Base-by-base conservation (phyloP, 2,113 vertebrate species). In the Dryoscopus gambensis region DNA sequence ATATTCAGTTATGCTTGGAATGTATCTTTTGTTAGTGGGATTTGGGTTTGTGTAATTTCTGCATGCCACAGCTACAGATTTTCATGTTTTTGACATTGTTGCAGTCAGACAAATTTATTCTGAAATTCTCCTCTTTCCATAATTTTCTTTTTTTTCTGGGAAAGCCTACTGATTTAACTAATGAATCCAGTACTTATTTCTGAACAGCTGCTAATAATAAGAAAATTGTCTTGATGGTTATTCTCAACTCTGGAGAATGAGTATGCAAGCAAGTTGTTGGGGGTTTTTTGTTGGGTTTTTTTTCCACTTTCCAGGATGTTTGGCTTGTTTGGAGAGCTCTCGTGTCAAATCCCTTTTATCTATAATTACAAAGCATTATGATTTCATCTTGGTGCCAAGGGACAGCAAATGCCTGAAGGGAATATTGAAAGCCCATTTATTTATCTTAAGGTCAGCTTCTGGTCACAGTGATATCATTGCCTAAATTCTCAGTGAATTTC, bases 201-300 rank as follows among this genome's bases (percentile, higher is more conserved):
- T 94, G 69, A 95, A 87, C 91, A 96, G 81, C 87, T 94, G 91
- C 70, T 95, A 97, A 96, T 95, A 94, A 94, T 46, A 94, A 92
- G 84, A 96, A 96, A 94, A 94, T 93, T 94, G 81, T 96, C 74
- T 85, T 73, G 56, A 71, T 96, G 80, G 60, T 92, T 96, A 57
- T 93, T 90, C 92, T 97, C 0, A 0, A 93, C 35, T 67, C 52
- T 71, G 47, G 62, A 92, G 94, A 87, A 94, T 39, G 73, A 95
- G 53, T 39, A 68, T 55, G 52, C 56, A 84, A 84, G 73, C 68
- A 87, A 96, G 67, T 84, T 86, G 23, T 71, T 88, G 46, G 30
- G 53, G 11, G 2, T 17, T 31, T 74, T 81, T 95, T 62, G 49
- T 55, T 65, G 77, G 27, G 9, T 14, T 67, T 46, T 87, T 46